These are phyloP conservation scores for Bagarius yarrelli DNA, from an alignment of 2,113 vertebrate species.

Conservation along the genomic window DNA sequence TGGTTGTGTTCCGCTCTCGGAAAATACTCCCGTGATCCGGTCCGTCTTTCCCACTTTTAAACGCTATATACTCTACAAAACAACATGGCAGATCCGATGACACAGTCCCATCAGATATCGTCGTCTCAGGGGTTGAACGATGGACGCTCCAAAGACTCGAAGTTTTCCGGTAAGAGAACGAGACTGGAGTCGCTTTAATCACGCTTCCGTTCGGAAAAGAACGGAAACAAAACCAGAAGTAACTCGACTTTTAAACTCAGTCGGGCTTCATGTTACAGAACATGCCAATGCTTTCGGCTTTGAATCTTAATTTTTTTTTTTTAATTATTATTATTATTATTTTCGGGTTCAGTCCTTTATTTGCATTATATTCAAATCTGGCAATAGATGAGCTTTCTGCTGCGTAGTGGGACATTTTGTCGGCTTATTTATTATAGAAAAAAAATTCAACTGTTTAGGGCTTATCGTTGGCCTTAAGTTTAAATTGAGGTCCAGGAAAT, in stretches of 20 bases:
- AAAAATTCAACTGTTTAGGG: not conserved
- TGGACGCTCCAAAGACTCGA: conserved; percentile 73
- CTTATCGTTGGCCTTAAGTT: conserved; percentile 26
- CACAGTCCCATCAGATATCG: conserved; percentile 75
- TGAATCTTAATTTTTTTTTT: not conserved
- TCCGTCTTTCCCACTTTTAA: not conserved
- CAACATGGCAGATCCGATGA: conserved; percentile 73
- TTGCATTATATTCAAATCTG: not conserved
- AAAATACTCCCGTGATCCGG: conserved; percentile 37
- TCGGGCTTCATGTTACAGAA: too few species aligned
- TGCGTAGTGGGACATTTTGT: not conserved
- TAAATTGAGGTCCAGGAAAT: conserved; percentile 18
- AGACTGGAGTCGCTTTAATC: not conserved
- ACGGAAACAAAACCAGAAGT: not conserved
- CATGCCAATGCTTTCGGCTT: not conserved
- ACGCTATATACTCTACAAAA: not conserved
- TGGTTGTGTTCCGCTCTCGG: not conserved
- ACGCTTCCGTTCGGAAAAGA: not conserved
- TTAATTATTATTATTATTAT: not conserved
- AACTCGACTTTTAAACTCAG: too few species aligned
- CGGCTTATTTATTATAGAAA: not conserved
- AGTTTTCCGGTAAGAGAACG: conserved; percentile 69
- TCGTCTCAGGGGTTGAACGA: conserved; percentile 74
- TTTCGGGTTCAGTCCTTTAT: not conserved
- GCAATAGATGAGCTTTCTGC: not conserved